phyloP scores from a whole-genome alignment of 2,113 vertebrate species.

The Actenoides hombroni region DNA sequence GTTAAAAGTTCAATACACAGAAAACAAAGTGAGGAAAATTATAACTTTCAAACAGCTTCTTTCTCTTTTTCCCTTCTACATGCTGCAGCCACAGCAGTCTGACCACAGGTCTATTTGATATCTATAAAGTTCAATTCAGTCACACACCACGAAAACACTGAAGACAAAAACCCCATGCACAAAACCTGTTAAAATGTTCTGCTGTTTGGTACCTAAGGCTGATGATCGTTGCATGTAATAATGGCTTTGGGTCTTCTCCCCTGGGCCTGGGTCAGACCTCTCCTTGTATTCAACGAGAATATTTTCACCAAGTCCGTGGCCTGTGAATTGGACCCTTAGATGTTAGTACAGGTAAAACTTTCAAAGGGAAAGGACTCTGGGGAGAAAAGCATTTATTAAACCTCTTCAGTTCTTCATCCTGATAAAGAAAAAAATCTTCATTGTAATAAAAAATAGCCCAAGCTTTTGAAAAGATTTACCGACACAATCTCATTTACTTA shows the following conservation, averaged over 20 bases:
- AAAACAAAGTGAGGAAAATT: slow-evolving; percentile 18
- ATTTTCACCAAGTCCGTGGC: background rate
- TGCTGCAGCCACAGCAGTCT: background rate
- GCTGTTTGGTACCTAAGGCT: background rate
- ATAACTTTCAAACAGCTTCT: background rate
- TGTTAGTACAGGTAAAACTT: background rate
- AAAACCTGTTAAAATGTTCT: background rate
- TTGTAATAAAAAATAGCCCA: slow-evolving; percentile 15
- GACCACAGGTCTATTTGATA: background rate
- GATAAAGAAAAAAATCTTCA: slow-evolving; percentile 14
- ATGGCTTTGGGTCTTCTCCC: background rate
- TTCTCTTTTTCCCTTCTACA: background rate
- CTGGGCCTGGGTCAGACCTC: background rate
- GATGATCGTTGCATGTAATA: background rate
- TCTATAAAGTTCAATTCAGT: background rate
- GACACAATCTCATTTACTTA: background rate
- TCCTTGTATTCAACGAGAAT: background rate
- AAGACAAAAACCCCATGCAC: background rate
- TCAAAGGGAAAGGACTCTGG: slow-evolving; percentile 16
- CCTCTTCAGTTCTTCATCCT: background rate
- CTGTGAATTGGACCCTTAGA: slow-evolving; percentile 11
- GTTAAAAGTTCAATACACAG: slow-evolving; percentile 1
- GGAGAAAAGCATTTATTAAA: slow-evolving; percentile 38
- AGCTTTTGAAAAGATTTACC: background rate
- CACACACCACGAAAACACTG: background rate